Conservation (phyloP, 2,797 vertebrate species). For the Propithecus deckenii region DNA sequence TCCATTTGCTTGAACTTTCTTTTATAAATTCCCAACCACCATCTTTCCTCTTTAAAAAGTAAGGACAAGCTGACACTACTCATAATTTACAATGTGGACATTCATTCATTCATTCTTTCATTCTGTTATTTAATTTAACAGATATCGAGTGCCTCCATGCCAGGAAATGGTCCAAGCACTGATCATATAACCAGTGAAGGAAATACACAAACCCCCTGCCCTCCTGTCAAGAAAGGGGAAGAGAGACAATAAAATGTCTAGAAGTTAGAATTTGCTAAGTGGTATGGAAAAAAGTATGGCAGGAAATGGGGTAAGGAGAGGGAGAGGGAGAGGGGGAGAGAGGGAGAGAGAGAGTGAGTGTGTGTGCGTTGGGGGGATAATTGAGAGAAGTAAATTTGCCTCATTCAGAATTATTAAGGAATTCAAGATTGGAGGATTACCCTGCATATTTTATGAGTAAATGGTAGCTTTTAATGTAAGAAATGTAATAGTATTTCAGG, state of each 20-base stretch:
- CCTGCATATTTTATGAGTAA: background rate
- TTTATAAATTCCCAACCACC: background rate
- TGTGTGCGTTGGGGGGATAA: background rate
- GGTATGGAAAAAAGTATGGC: background rate
- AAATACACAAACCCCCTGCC: background rate
- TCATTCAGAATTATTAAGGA: conserved; percentile 1
- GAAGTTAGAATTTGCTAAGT: conserved; percentile 37
- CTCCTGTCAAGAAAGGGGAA: background rate
- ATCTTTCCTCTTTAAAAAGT: conserved; percentile 34
- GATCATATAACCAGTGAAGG: background rate
- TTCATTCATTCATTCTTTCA: background rate
- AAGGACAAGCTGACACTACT: background rate
- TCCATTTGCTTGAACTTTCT: background rate
- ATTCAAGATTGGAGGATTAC: background rate
- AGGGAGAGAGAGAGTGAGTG: background rate
- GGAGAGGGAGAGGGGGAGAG: background rate
- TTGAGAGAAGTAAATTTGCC: conserved; percentile 9
- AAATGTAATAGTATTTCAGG: background rate
- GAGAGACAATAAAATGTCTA: background rate
- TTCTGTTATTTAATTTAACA: background rate
- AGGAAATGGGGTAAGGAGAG: background rate
- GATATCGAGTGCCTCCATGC: background rate
- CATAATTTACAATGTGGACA: background rate
- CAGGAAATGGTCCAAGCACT: background rate
- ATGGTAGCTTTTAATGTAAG: background rate